Percentiles rank a stretch among this genome's conserved stretches.
phyloP scores from a whole-genome alignment of 2,888 invertebrate genomes.

The Ornithoptera priamus region DNA sequence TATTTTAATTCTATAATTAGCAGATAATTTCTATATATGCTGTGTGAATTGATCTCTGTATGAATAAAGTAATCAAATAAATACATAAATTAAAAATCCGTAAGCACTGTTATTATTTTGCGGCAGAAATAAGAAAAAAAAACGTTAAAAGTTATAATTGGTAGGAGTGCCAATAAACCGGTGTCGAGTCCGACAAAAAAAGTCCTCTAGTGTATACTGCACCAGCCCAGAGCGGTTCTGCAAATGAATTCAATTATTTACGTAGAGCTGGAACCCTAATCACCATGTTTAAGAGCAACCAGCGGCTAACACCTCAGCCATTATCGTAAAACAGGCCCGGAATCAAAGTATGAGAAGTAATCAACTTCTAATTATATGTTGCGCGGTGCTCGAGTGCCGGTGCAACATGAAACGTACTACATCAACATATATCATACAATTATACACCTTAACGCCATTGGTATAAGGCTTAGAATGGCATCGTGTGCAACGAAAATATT shows the following conservation, averaged over 20 bases:
- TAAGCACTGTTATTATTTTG: no score
- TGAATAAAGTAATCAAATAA: no score
- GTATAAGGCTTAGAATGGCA: not conserved
- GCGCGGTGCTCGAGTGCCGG: conserved; percentile 16
- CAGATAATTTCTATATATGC: no score
- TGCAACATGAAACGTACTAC: not conserved
- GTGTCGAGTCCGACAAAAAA: not conserved
- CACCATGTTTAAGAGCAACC: conserved; percentile 38
- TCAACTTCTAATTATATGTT: conserved; percentile 49
- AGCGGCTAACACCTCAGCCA: conserved; percentile 38
- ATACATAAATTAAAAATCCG: no score
- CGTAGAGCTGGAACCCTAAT: conserved; percentile 32
- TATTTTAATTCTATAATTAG: no score
- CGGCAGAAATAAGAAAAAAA: no score
- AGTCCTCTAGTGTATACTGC: conserved; percentile 8
- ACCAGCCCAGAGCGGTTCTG: conserved; percentile 13
- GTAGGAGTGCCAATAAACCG: not conserved
- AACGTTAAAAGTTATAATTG: not conserved
- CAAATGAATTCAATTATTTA: conserved; percentile 30
- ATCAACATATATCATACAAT: conserved; percentile 3
- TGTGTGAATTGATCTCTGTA: no score
- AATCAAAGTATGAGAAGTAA: conserved; percentile 43
- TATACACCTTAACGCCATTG: not conserved
- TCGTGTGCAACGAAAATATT: conserved; percentile 11
- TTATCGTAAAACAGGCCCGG: conserved; percentile 42